Evolutionary conservation across 2,888 invertebrate genomes (phyloP).

Genomic region (Endotricha flammealis): DNA sequence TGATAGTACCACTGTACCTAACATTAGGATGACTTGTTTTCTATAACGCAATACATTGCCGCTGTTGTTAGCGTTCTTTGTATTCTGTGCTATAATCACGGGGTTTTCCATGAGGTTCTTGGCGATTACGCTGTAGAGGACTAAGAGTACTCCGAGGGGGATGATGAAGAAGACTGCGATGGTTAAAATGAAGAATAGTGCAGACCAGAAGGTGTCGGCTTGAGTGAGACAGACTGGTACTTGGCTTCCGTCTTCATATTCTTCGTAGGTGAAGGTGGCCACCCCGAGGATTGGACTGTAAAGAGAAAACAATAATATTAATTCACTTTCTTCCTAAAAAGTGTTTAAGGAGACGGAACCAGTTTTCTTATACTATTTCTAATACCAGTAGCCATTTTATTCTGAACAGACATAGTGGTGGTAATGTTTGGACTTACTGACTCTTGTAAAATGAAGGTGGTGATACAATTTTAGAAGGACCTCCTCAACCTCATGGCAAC

Average conservation of each 20-base stretch:
- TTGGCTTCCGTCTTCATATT: conserved; percentile 83
- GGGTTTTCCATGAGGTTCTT: conserved; percentile 90
- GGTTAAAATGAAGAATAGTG: conserved; percentile 87
- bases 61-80: conserved; percentile 61
- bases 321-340: too few species aligned
- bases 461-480: too few species aligned
- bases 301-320: too few species aligned
- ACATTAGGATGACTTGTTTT: conserved; percentile 91
- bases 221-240: conserved; percentile 90
- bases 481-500: too few species aligned
- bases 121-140: conserved; percentile 91
- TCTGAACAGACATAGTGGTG: too few species aligned
- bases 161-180: conserved; percentile 91
- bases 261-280: conserved; percentile 85
- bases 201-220: conserved; percentile 87
- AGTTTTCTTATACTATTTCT: too few species aligned
- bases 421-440: too few species aligned
- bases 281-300: conserved; percentile 91
- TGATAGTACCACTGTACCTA: conserved; percentile 91
- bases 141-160: conserved; percentile 87
- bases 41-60: conserved; percentile 83
- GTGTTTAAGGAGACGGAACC: too few species aligned
- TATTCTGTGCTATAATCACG: conserved; percentile 81
- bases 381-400: too few species aligned
- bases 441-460: too few species aligned